These are phyloP conservation scores for Sciurus vulgaris DNA, from an alignment of 2,797 vertebrate species.

Conservation along the genomic window DNA sequence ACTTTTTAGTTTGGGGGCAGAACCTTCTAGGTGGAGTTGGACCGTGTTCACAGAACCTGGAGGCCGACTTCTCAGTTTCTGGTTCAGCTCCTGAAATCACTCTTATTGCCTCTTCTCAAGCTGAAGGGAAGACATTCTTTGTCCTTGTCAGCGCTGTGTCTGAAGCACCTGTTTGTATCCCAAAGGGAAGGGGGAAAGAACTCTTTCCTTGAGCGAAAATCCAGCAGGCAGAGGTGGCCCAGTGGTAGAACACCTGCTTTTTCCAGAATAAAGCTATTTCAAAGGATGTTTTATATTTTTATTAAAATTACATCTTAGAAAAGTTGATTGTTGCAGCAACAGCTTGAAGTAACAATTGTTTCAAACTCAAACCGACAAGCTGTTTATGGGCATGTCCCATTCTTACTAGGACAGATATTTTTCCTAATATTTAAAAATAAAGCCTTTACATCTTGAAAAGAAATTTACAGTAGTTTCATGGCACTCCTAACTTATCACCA, in stretches of 20 bases:
- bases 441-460: not conserved
- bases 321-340: not conserved
- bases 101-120: not conserved
- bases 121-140: not conserved
- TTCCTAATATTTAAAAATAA: not conserved
- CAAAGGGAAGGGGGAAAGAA: not conserved
- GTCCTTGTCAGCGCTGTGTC: not conserved
- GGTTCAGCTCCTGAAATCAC: not conserved
- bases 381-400: not conserved
- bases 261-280: not conserved
- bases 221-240: too few relatives aligned
- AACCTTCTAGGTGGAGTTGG: not conserved
- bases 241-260: not conserved
- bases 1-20: not conserved
- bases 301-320: slow-evolving; percentile 1
- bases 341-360: not conserved
- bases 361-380: not conserved
- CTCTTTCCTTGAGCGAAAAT: not conserved
- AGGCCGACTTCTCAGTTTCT: not conserved
- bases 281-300: not conserved
- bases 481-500: not conserved
- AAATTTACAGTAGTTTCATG: not conserved
- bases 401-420: not conserved
- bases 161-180: not conserved
- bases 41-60: not conserved